Conservation (phyloP, 2,888 invertebrate species). For the Dromius quadrimaculatus region DNA sequence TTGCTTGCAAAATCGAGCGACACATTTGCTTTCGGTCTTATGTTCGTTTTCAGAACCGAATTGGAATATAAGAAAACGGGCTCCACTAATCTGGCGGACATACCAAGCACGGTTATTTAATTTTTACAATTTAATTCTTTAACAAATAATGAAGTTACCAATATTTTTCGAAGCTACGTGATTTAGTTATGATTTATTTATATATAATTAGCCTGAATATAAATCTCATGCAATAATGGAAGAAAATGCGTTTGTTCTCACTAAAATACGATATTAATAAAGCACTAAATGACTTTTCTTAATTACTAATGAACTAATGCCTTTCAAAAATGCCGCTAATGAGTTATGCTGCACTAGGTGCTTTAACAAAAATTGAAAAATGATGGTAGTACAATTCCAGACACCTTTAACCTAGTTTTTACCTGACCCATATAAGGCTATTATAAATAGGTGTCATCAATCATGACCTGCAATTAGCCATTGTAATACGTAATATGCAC, state of each 20-base stretch:
- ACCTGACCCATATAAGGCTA: slow-evolving; percentile 39
- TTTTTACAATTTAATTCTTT: too few relatives aligned
- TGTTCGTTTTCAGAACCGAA: too few relatives aligned
- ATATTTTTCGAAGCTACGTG: too few relatives aligned
- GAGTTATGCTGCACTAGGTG: slow-evolving; percentile 55
- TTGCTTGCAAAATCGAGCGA: too few relatives aligned
- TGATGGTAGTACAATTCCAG: slow-evolving; percentile 44
- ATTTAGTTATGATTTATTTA: too few relatives aligned
- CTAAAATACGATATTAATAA: slow-evolving; percentile 38
- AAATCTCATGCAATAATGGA: too few relatives aligned
- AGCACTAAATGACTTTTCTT: slow-evolving; percentile 42
- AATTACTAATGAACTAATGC: slow-evolving; percentile 34
- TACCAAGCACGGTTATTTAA: too few relatives aligned
- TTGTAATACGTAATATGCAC: slow-evolving; percentile 38
- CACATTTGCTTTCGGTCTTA: too few relatives aligned
- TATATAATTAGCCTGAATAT: too few relatives aligned
- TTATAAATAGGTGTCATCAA: slow-evolving; percentile 49
- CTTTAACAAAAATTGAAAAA: slow-evolving; percentile 44
- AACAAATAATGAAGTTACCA: too few relatives aligned
- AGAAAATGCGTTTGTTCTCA: not conserved
- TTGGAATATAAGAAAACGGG: too few relatives aligned
- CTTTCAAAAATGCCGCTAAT: slow-evolving; percentile 58
- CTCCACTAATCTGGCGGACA: too few relatives aligned
- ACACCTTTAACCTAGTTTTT: slow-evolving; percentile 32
- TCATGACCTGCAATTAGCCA: slow-evolving; percentile 45